Conservation (phyloP, 2,888 invertebrate species). For the Agriopis leucophaearia region DNA sequence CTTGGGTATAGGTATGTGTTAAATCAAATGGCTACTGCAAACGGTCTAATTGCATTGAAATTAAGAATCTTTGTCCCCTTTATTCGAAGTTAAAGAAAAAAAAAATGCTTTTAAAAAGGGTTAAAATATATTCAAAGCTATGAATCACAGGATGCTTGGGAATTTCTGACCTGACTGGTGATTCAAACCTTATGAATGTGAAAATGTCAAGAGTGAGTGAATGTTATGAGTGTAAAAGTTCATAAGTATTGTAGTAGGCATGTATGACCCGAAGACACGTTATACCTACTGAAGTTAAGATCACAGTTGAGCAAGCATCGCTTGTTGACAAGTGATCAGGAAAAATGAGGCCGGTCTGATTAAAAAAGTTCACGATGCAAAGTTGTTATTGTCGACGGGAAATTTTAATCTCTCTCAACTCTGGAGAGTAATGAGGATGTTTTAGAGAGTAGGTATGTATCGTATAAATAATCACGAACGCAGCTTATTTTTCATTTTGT, state of each 20-base stretch:
- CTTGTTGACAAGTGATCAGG: slow-evolving; percentile 47
- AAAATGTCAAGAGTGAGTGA: slow-evolving; percentile 45
- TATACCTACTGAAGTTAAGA: slow-evolving; percentile 15
- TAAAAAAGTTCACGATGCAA: slow-evolving; percentile 36
- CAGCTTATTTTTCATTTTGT: slow-evolving; percentile 2
- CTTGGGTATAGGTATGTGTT: slow-evolving; percentile 21
- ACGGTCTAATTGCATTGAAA: neutral
- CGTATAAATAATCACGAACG: neutral
- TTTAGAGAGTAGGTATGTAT: neutral
- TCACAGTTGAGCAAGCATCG: slow-evolving; percentile 38
- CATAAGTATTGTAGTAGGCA: neutral
- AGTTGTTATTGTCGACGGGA: slow-evolving; percentile 20
- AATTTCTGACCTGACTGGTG: slow-evolving; percentile 67
- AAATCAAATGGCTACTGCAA: slow-evolving; percentile 6
- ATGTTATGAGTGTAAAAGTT: neutral
- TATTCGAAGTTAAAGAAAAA: slow-evolving; percentile 2
- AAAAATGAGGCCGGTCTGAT: slow-evolving; percentile 39
- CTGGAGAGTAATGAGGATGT: neutral
- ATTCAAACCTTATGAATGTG: slow-evolving; percentile 54
- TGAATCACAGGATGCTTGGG: slow-evolving; percentile 65
- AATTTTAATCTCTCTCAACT: slow-evolving; percentile 22
- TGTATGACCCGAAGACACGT: neutral
- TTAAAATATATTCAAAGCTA: slow-evolving; percentile 41
- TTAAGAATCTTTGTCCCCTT: slow-evolving; percentile 4
- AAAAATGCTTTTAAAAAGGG: slow-evolving; percentile 28